Evolutionary conservation across 2,797 vertebrate genomes (phyloP).

Genomic region (Capromys pilorides): DNA sequence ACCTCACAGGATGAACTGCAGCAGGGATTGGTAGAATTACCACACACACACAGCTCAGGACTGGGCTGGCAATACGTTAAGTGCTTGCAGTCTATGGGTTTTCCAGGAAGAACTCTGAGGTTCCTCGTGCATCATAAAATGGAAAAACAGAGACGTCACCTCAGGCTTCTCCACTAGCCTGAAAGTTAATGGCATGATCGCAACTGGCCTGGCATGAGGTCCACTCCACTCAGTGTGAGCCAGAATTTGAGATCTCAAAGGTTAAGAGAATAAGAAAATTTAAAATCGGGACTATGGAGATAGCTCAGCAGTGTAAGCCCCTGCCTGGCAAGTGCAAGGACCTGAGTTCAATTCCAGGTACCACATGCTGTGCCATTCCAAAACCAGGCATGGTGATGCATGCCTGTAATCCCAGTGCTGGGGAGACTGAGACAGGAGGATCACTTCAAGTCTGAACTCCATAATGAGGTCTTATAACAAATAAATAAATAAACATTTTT

Average conservation of each 20-base stretch:
- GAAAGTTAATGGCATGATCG: not conserved
- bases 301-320: too few species aligned
- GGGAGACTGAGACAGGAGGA: too few species aligned
- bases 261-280: not conserved
- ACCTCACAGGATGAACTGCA: not conserved
- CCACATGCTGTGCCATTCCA: too few species aligned
- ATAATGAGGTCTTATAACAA: too few species aligned
- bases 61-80: not conserved
- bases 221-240: accelerated
- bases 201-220: not conserved
- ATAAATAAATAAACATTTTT: too few species aligned
- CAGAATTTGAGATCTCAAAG: not conserved
- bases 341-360: too few species aligned
- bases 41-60: not conserved
- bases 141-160: not conserved
- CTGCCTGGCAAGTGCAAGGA: too few species aligned
- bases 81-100: not conserved
- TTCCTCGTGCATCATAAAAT: not conserved
- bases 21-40: too few species aligned
- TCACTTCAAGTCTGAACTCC: too few species aligned
- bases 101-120: not conserved
- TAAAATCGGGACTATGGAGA: too few species aligned
- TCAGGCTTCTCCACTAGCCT: not conserved
- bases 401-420: too few species aligned
- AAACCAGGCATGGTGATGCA: too few species aligned